Evolutionary conservation across 2,113 vertebrate species (phyloP), one percentile per base, ranked within the genome.

Genomic region (Chamaetylas fuelleborni): DNA sequence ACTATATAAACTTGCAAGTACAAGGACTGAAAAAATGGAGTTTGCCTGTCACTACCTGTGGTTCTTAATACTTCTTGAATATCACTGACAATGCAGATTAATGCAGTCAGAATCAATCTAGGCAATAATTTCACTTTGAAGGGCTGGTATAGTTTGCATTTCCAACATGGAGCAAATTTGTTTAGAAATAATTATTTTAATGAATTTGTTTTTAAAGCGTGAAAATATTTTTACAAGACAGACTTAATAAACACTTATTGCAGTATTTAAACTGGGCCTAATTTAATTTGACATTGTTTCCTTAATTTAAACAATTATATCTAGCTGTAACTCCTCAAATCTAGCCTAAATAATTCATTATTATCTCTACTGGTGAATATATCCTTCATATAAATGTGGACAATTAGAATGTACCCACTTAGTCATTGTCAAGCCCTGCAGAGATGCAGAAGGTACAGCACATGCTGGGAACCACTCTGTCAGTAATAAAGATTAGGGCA

Each of bases 371-470:
- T 97, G 93, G 94, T 94, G 94, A 90, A 90, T 83, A 88, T 86
- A 94, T 86, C 67, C 85, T 93, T 93, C 88, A 86, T 81, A 86
- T 86, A 95, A 93, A 96, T 88, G 80, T 92, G 92, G 92, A 92
- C 95, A 96, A 93, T 95, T 96, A 95, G 92, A 90, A 91, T 64
- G 76, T 84, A 92, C 51, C 94, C 93, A 97, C 93, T 96, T 67
- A 95, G 95, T 96, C 95, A 96, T 3, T 96, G 95, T 97, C 95
- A 94, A 92, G 77, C 79, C 93, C 95, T 65, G 90, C 92, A 83
- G 92, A 96, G 95, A 90, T 66, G 64, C 94, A 86, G 92, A 92
- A 91, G 93, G 93, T 93, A 91, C 82, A 74, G 82, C 80, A 17
- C 88, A 78, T 31, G 80, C 94, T 90, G 81, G 76, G 92, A 96